Conservation (phyloP, 2,113 vertebrate genomes). For the Nannobrachium achirus region DNA sequence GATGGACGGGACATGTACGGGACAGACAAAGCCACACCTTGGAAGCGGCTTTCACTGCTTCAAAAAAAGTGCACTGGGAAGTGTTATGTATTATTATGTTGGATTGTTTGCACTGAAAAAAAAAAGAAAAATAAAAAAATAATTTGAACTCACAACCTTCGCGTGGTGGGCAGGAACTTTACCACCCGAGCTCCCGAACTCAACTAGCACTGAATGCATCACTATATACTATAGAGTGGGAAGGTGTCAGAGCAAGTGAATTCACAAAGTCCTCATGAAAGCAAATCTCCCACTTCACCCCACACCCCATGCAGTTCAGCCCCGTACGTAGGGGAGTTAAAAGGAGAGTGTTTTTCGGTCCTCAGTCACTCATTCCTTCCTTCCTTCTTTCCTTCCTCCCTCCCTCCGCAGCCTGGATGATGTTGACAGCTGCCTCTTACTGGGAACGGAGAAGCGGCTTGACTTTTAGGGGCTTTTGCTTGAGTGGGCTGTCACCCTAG, state of each 20-base stretch:
- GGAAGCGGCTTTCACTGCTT: no score
- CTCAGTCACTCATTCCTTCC: constrained; percentile 5
- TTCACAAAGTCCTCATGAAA: constrained; percentile 5
- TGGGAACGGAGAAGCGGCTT: constrained; percentile 20
- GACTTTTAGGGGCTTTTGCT: constrained; percentile 13
- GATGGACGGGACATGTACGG: no score
- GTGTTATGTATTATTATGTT: no score
- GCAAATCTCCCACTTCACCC: constrained; percentile 14
- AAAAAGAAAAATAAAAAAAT: no score
- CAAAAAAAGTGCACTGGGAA: no score
- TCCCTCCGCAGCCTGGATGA: background rate
- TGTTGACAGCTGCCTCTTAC: constrained; percentile 3
- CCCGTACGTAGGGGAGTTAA: constrained; percentile 13
- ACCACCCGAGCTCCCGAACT: no score
- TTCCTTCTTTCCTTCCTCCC: constrained; percentile 9
- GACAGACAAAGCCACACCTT: no score
- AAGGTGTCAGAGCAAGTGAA: constrained; percentile 21
- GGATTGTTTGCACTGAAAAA: no score
- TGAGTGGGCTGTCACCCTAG: constrained; percentile 33
- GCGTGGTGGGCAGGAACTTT: no score
- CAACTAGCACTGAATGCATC: background rate
- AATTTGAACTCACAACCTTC: no score
- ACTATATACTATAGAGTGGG: constrained; percentile 2
- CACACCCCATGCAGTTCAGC: background rate
- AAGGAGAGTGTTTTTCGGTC: constrained; percentile 3